Percentiles rank a stretch among this genome's conserved stretches.
phyloP scores from a whole-genome alignment of 2,888 invertebrate species.

The Andrena haemorrhoa region DNA sequence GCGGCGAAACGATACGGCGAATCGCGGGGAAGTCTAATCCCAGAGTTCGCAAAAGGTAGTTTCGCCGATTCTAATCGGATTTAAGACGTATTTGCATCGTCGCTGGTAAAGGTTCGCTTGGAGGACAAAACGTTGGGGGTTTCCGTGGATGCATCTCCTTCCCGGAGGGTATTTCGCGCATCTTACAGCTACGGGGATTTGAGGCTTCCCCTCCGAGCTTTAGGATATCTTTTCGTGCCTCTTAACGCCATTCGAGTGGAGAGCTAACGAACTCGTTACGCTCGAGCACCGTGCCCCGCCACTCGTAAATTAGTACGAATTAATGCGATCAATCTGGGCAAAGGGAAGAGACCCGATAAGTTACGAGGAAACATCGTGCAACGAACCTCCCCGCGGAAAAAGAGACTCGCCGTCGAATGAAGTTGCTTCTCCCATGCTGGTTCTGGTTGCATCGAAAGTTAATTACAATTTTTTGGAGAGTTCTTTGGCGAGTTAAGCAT shows the following conservation, averaged over 20 bases:
- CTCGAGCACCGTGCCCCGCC: conserved; percentile 16
- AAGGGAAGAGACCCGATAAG: conserved; percentile 3
- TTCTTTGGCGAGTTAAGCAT: neutral
- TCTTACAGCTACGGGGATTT: conserved; percentile 44
- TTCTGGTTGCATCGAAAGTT: neutral
- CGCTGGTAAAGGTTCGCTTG: neutral
- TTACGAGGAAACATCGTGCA: neutral
- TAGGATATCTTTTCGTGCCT: neutral
- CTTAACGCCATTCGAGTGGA: neutral
- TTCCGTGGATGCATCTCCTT: neutral
- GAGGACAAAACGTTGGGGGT: conserved; percentile 8
- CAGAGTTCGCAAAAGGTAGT: neutral
- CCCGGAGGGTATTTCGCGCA: conserved; percentile 1
- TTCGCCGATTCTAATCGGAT: neutral
- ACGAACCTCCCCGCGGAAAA: neutral
- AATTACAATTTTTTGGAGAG: neutral
- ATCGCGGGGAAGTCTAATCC: neutral
- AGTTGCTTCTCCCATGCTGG: no score
- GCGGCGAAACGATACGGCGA: neutral
- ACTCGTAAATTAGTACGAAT: conserved; percentile 16
- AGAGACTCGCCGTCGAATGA: no score
- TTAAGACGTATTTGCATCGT: neutral
- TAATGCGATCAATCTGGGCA: conserved; percentile 16
- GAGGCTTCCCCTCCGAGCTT: neutral
- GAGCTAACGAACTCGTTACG: conserved; percentile 47